phyloP scores from a whole-genome alignment of 2,888 invertebrate species.

The Agrochola litura region DNA sequence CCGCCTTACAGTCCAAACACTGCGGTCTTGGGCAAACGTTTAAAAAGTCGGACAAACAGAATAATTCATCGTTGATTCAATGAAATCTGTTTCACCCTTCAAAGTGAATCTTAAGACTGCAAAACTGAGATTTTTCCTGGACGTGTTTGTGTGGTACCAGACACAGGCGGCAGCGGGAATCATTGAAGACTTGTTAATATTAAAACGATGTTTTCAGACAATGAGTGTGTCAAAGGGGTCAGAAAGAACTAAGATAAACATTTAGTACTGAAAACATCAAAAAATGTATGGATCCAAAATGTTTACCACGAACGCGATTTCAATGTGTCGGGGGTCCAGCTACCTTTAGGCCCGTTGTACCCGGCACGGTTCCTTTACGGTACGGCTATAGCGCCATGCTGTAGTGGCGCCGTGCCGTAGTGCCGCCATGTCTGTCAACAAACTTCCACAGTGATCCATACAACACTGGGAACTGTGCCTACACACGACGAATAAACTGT shows the following conservation, averaged over 20 bases:
- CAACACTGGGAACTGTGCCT: too few species aligned
- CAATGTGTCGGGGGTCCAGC: not conserved
- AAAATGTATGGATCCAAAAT: not conserved
- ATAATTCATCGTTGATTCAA: conserved; percentile 85
- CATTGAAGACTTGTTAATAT: too few species aligned
- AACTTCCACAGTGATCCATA: not conserved
- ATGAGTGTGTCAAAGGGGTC: not conserved
- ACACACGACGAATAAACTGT: too few species aligned
- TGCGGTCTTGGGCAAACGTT: conserved; percentile 74
- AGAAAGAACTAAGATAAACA: not conserved
- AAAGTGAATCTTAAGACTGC: conserved; percentile 78
- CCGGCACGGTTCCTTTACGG: not conserved
- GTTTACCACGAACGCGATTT: not conserved
- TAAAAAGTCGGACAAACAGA: conserved; percentile 86
- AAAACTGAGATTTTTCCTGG: conserved; percentile 81
- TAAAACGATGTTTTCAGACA: not conserved
- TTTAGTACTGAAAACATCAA: not conserved
- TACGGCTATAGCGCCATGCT: too few species aligned
- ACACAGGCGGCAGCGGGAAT: conserved; percentile 45
- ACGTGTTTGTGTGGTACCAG: conserved; percentile 67
- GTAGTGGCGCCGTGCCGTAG: too few species aligned
- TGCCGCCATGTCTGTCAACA: not conserved
- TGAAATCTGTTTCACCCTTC: conserved; percentile 81
- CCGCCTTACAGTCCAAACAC: conserved; percentile 70
- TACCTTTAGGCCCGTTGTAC: not conserved